Base-by-base conservation (phyloP, 2,888 invertebrate genomes). In the Chaitophorus viminalis region DNA sequence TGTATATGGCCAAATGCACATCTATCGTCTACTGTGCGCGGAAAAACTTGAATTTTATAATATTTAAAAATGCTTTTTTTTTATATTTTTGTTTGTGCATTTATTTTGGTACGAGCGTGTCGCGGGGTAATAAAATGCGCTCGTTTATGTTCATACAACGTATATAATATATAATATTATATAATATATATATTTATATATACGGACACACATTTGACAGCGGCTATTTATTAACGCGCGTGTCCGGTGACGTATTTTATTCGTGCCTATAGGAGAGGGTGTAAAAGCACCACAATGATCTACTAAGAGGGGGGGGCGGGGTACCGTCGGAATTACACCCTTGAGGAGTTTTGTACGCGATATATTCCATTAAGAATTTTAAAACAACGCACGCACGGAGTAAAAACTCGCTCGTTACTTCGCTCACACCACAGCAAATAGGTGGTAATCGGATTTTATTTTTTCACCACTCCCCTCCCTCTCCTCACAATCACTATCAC, bases 291-390 rank as follows among this genome's bases (percentile, higher is more conserved):
- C 65, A 46, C 21, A 36, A 36, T 31, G 65, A 46, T 29, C 39
- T 31, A 60, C 21, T 5, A 17, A 39, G 9, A 17, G 31, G 65
- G 65, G 31, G 11, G 25, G 18, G 31, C 46, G 65, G 31, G 11
- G 25, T 9, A 68, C 76, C 76, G 39, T 85, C n/a, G 68, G n/a
- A 77, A 85, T 77, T 77, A 68, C 84, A 85, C 84, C 84, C 84
- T 68, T 31, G 84, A 85, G 76, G 68, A 77, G 46, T 68, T 75
- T 31, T 77, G 39, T 75, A 76, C 76, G n/a, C 68, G n/a, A 9
- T 25, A 14, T 14, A 33, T 65, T 33, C 68, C 76, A 33, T 85
- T 77, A 68, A 76, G 9, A 70, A 60, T 25, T 85, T 77, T 68
- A 68, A 77, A 77, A 77, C n/a, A 31, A 76, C 46, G 76, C 65